These are phyloP conservation scores for Glareola pratincola DNA, from an alignment of 2,113 vertebrate genomes.

Conservation along the genomic window DNA sequence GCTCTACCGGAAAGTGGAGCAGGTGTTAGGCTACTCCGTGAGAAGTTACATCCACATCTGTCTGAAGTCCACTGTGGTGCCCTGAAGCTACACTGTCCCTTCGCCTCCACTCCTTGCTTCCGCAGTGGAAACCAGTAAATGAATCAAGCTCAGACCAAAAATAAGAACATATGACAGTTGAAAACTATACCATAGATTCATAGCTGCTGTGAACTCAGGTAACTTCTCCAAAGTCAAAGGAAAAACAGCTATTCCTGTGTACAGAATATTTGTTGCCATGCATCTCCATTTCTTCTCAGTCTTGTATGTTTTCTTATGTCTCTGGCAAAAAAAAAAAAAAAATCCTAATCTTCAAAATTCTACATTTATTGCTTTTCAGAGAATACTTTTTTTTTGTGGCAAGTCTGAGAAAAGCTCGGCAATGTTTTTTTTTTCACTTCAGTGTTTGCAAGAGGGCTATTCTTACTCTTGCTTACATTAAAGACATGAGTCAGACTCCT, in stretches of 20 bases:
- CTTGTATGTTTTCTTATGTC: not conserved
- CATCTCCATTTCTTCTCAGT: not conserved
- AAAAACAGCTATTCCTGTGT: not conserved
- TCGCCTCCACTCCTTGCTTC: not conserved
- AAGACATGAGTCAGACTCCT: not conserved
- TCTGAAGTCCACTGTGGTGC: not conserved
- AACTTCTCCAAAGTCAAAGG: not conserved
- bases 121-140: not conserved
- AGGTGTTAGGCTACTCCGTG: not conserved
- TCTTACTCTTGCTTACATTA: not conserved
- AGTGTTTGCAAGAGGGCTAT: not conserved
- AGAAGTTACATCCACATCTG: not conserved
- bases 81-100: not conserved
- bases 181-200: not conserved
- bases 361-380: not conserved
- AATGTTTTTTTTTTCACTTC: not conserved
- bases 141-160: not conserved
- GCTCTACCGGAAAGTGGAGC: not conserved
- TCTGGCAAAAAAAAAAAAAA: not conserved
- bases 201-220: not conserved
- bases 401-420: not conserved
- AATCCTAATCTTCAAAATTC: not conserved
- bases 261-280: not conserved
- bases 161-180: not conserved
- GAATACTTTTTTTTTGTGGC: rapidly evolving